phyloP scores from a whole-genome alignment of 2,888 invertebrate species.

The Dryadula phaetusa region DNA sequence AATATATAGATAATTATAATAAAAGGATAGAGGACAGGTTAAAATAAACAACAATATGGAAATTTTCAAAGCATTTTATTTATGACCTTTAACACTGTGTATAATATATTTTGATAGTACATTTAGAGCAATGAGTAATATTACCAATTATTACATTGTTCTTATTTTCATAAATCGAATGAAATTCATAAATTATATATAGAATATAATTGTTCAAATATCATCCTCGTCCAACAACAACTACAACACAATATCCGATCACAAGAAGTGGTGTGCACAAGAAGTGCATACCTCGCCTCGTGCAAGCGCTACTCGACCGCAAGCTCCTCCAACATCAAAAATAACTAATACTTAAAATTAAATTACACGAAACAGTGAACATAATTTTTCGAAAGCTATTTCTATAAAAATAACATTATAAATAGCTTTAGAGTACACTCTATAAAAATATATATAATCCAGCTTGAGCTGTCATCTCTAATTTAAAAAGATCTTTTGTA shows the following conservation, averaged over 20 bases:
- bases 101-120: constrained; percentile 85
- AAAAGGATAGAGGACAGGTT: constrained; percentile 1
- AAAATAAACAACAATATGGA: constrained; percentile 73
- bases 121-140: constrained; percentile 85
- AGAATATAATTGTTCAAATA: constrained; percentile 78
- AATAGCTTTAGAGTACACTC: constrained; percentile 79
- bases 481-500: constrained; percentile 71
- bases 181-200: constrained; percentile 81
- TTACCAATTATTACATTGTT: constrained; percentile 85
- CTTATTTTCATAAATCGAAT: constrained; percentile 81
- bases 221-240: constrained; percentile 81
- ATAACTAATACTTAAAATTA: constrained; percentile 53
- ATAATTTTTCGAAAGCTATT: constrained; percentile 64
- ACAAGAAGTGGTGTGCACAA: constrained; percentile 57
- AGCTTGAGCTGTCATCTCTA: constrained; percentile 78
- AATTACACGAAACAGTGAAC: constrained; percentile 64
- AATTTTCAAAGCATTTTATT: constrained; percentile 85
- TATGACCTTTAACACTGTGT: constrained; percentile 85
- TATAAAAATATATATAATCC: constrained; percentile 82
- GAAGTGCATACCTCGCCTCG: constrained; percentile 36
- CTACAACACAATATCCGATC: constrained; percentile 77
- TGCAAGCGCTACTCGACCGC: constrained; percentile 34
- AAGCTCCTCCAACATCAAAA: constrained; percentile 36
- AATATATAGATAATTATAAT: no score
- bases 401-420: constrained; percentile 83